Evolutionary conservation across 1,140 invertebrate genomes (phyloP), one percentile per base, ranked within the genome.

Genomic region (Neodiprion pinetum): DNA sequence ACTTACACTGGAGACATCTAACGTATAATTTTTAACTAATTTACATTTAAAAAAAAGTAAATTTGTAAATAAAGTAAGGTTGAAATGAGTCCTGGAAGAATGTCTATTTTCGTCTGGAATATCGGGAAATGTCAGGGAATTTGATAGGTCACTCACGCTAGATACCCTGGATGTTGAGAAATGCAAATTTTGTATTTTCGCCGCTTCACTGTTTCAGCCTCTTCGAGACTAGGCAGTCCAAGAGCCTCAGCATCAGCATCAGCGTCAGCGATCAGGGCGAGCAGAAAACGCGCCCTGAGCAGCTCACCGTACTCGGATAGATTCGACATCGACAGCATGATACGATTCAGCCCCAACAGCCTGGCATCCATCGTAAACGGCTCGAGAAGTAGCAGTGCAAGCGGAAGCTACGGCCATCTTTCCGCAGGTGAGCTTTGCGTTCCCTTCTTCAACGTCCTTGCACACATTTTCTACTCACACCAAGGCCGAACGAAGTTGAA

Each of bases 251-350:
- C 53, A 14, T 61, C 53, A 86, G 85, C 4, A 85, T 89, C 4
- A 89, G 89, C 80, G 81, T 93, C 85, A 81, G 91, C 75, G 83
- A 91, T 85, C 81, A 93, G 93, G 67, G 93, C 93, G 47, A 94
- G 94, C 82, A 92, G 97, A 48, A 99, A 99, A 84, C 90, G 97
- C 68, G 96, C 97, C 0, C 90, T 98, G 0, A 98, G 97, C 68
- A 96, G 96, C 85, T 98, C 97, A 12, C 97, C 97, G 0, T 97
- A 98, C 80, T 97, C 96, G 0, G 97, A 98, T 85, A 96, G 95
- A 11, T 92, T 98, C 82, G 97, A 98, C 85, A 94, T 99, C 80
- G 96, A 96, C 81, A 97, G 96, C 70, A 95, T 98, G 90, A 98
- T 99, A 79, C 92, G 97, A 76, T 96, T 97, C 80, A 98, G 97